These are phyloP conservation scores for Tichodroma muraria DNA, from an alignment of 2,113 vertebrate species.

Conservation along the genomic window DNA sequence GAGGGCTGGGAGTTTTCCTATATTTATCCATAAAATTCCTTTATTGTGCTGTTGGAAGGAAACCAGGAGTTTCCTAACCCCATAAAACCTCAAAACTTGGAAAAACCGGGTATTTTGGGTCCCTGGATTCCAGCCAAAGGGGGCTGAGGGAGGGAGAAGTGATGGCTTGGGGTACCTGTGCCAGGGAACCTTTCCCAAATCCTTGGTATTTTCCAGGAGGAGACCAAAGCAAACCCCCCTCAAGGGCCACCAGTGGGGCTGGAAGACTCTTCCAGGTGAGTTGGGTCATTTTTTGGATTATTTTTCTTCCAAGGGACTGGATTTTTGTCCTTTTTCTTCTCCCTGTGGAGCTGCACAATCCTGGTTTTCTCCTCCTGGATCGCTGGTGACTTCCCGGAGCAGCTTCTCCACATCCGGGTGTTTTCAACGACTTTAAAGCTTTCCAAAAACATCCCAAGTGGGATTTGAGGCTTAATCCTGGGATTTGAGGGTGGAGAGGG, in stretches of 20 bases:
- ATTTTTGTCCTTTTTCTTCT: background rate
- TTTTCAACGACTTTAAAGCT: background rate
- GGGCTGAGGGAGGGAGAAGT: background rate
- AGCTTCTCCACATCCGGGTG: background rate
- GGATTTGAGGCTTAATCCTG: background rate
- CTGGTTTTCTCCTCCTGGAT: background rate
- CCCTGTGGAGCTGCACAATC: background rate
- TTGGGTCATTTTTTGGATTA: background rate
- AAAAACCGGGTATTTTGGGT: background rate
- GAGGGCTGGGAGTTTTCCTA: accelerated
- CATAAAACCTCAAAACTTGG: background rate
- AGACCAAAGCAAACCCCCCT: background rate
- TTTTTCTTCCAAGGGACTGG: background rate
- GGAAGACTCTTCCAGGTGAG: background rate
- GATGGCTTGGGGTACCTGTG: background rate
- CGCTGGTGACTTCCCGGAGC: accelerated
- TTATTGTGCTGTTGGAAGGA: background rate
- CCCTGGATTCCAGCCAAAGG: background rate
- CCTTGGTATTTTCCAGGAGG: background rate
- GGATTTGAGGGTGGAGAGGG: background rate
- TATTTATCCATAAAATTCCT: background rate
- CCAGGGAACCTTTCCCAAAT: background rate
- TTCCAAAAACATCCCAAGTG: background rate
- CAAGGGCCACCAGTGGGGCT: background rate
- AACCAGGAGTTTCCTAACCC: background rate